Evolutionary conservation across 1,140 invertebrate genomes (phyloP).

Genomic region (Pomacea maculata): DNA sequence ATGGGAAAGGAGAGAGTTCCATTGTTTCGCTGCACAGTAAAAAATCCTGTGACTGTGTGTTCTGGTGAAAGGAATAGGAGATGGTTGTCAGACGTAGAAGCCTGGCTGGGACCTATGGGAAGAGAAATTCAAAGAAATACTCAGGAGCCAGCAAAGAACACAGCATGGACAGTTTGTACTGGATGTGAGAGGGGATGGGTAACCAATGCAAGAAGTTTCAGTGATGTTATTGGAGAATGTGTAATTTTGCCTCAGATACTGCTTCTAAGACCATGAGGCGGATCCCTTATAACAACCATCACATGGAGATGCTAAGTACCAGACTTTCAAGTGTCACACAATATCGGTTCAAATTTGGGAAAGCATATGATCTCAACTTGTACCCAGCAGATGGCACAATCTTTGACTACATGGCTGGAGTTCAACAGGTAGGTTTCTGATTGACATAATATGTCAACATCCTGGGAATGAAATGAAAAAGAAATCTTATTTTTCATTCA

Average conservation of each 20-base stretch:
- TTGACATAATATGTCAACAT: neutral
- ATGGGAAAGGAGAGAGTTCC: too few species aligned
- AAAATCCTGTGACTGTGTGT: too few species aligned
- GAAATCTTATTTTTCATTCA: neutral
- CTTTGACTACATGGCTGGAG: slow-evolving; percentile 62
- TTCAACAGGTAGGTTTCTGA: slow-evolving; percentile 42
- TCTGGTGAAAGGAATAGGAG: too few species aligned
- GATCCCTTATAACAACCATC: slow-evolving; percentile 41
- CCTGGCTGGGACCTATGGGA: too few species aligned
- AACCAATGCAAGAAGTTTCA: too few species aligned
- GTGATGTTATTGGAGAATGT: too few species aligned
- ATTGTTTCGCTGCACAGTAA: too few species aligned
- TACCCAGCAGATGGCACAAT: slow-evolving; percentile 62
- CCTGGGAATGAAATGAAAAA: neutral
- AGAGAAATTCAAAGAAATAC: too few species aligned
- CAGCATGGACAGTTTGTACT: too few species aligned
- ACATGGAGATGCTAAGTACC: slow-evolving; percentile 47
- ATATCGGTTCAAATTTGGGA: slow-evolving; percentile 48
- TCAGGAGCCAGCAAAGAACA: too few species aligned
- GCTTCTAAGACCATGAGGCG: slow-evolving; percentile 38
- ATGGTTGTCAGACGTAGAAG: too few species aligned
- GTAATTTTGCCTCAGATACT: slow-evolving; percentile 48
- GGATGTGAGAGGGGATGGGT: too few species aligned
- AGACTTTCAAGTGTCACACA: slow-evolving; percentile 43
- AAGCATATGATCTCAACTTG: slow-evolving; percentile 45